Percentiles rank a stretch among this genome's conserved stretches.
Evolutionary conservation across 2,113 vertebrate genomes (phyloP).

Genomic region (Ceyx cyanopectus): DNA sequence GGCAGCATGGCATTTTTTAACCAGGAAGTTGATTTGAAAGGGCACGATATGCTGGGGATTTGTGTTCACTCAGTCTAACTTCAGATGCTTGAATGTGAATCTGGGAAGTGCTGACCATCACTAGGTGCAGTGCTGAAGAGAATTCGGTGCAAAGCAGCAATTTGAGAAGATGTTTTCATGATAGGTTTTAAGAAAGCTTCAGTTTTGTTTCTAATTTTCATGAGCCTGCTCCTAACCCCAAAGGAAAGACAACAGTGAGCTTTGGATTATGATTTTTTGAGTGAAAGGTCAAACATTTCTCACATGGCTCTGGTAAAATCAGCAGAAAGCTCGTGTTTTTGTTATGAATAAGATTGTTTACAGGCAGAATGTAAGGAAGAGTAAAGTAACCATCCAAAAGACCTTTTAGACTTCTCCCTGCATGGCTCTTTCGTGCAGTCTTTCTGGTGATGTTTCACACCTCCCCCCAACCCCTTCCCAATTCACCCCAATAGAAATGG

Average conservation of each 20-base stretch:
- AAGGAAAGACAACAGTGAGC: neutral
- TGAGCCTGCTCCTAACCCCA: neutral
- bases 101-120: neutral
- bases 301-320: neutral
- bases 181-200: neutral
- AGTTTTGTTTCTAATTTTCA: neutral
- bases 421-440: neutral
- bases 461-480: rapidly evolving
- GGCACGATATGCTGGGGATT: constrained; percentile 1
- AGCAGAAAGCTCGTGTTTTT: neutral
- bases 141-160: neutral
- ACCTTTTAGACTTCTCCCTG: neutral
- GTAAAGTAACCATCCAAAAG: neutral
- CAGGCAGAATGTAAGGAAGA: neutral
- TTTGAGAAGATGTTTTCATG: neutral
- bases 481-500: neutral
- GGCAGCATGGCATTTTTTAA: constrained; percentile 71
- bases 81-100: constrained; percentile 44
- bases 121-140: neutral
- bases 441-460: neutral
- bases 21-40: constrained; percentile 72
- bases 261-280: neutral
- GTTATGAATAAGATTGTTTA: neutral
- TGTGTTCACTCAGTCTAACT: constrained; percentile 21
- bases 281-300: neutral